Percentiles rank a stretch among this genome's conserved stretches.
These are phyloP conservation scores for Asteroscopus sphinx DNA, from an alignment of 2,888 invertebrate genomes.

Conservation along the genomic window DNA sequence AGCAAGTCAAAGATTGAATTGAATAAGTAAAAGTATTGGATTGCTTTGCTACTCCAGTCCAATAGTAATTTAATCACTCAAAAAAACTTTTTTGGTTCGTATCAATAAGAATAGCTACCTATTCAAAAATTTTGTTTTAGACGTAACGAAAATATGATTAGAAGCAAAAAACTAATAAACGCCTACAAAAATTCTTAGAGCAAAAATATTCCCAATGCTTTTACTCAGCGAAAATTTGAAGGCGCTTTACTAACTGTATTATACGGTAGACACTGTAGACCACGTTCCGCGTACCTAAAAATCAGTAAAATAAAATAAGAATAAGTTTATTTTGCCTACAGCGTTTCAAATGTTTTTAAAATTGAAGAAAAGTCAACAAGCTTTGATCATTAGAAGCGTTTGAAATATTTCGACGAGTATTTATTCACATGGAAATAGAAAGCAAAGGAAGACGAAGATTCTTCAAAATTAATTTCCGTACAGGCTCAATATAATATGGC, in stretches of 20 bases:
- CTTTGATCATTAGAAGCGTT: constrained; percentile 2
- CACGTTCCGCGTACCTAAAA: background rate
- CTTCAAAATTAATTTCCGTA: background rate
- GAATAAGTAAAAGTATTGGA: background rate
- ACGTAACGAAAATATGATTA: background rate
- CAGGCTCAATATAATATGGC: background rate
- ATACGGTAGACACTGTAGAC: too few relatives aligned
- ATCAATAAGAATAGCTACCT: background rate
- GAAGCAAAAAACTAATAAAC: background rate
- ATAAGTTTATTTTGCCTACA: background rate
- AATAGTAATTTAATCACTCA: background rate
- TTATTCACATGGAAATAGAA: constrained; percentile 7
- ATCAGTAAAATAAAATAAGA: background rate
- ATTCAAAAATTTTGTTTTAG: too few relatives aligned
- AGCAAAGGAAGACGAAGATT: constrained; percentile 4
- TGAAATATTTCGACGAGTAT: constrained; percentile 1
- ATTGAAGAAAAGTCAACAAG: background rate
- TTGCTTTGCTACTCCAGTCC: background rate
- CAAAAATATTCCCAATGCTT: constrained; percentile 11
- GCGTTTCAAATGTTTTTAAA: constrained; percentile 1
- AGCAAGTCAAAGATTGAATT: constrained; percentile 8
- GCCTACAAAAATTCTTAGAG: constrained; percentile 25
- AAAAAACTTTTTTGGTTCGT: background rate
- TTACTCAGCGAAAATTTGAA: constrained; percentile 15
- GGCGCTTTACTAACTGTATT: constrained; percentile 11